phyloP scores from a whole-genome alignment of 2,113 vertebrate genomes.

The Plotosus lineatus region DNA sequence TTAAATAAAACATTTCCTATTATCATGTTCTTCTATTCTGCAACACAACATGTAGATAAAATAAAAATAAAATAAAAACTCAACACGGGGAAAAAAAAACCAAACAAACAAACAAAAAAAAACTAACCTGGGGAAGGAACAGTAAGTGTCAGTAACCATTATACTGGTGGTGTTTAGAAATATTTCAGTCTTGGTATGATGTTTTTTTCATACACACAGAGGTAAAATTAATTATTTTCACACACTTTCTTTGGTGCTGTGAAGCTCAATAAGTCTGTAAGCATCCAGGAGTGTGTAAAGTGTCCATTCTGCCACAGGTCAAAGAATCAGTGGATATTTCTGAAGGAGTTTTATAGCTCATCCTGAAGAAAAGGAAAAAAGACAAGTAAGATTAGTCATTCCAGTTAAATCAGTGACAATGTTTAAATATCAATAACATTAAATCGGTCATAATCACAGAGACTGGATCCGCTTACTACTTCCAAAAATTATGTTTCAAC shows the following conservation, averaged over 20 bases:
- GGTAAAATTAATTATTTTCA: background rate
- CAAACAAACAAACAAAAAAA: background rate
- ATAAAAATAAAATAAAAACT: no score
- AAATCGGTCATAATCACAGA: background rate
- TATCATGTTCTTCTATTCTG: background rate
- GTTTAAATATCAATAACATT: background rate
- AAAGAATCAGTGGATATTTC: conserved; percentile 12
- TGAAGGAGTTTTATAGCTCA: conserved; percentile 48
- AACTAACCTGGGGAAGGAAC: no score
- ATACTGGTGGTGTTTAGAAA: background rate
- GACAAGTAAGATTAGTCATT: background rate
- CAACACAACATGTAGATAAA: background rate
- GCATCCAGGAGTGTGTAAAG: background rate
- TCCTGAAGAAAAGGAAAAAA: conserved; percentile 42
- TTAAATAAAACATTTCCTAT: background rate
- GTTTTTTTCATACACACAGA: background rate
- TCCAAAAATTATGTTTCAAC: no score
- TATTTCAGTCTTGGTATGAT: background rate
- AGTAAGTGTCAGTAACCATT: background rate
- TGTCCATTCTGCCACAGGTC: background rate
- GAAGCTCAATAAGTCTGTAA: conserved; percentile 16
- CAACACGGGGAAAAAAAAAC: background rate
- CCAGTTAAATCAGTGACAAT: background rate
- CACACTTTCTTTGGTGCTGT: conserved; percentile 4
- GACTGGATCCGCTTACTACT: no score